phyloP scores from a whole-genome alignment of 1,140 invertebrate genomes.

The Trichoplusia ni region DNA sequence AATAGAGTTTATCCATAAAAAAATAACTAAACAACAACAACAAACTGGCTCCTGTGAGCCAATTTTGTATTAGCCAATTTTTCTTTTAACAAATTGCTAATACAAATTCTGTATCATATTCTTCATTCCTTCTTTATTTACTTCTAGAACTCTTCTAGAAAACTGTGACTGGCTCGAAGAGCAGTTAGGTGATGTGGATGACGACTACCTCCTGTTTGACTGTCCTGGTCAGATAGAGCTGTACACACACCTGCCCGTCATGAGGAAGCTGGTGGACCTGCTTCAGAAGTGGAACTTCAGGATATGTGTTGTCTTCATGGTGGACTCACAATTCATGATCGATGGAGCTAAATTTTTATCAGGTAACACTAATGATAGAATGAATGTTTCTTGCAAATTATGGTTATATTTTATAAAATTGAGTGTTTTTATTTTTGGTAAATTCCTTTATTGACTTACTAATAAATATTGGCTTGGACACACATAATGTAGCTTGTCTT shows the following conservation, averaged over 20 bases:
- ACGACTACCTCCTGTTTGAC: conserved; percentile 99
- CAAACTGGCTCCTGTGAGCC: no score
- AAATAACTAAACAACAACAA: no score
- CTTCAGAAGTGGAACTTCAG: conserved; percentile 95
- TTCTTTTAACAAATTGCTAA: neutral
- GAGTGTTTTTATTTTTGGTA: no score
- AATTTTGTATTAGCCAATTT: no score
- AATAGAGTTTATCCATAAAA: no score
- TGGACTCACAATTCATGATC: conserved; percentile 98
- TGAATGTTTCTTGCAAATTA: neutral
- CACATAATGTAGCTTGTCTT: no score
- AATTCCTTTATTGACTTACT: no score
- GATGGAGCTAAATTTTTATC: conserved; percentile 98
- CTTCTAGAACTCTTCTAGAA: conserved; percentile 90
- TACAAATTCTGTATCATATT: neutral
- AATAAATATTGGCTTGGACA: no score
- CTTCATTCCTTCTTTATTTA: neutral
- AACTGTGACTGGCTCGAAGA: conserved; percentile 96
- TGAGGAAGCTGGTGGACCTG: conserved; percentile 90
- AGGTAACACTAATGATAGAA: conserved; percentile 44
- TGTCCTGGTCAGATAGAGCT: conserved; percentile 99
- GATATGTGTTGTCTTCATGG: conserved; percentile 94
- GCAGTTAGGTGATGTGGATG: conserved; percentile 88
- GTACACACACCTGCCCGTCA: conserved; percentile 97
- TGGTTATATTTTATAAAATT: no score